Evolutionary conservation across 2,888 invertebrate species (phyloP).

Genomic region (Ochropacha duplaris): DNA sequence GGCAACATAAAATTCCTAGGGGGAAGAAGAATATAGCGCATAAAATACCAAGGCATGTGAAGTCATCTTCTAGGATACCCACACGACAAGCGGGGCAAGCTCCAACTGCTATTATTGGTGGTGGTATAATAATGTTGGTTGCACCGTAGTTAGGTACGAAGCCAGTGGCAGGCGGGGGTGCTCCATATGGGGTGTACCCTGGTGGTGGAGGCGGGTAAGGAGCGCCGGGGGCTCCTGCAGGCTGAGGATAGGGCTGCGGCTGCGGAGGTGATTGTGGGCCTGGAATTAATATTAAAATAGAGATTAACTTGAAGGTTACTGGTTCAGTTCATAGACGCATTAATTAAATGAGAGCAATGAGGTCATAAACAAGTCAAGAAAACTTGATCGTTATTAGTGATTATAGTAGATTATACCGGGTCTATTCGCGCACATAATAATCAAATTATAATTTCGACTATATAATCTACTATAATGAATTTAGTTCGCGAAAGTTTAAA

Average conservation of each 20-base stretch:
- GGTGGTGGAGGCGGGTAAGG: constrained; percentile 79
- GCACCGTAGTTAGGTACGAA: constrained; percentile 85
- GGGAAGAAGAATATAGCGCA: constrained; percentile 95
- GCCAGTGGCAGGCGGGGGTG: constrained; percentile 61
- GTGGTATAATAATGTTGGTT: constrained; percentile 85
- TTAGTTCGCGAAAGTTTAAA: too few species aligned
- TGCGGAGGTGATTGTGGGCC: constrained; percentile 33
- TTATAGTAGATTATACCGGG: too few species aligned
- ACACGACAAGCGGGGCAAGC: constrained; percentile 95
- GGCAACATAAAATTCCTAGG: constrained; percentile 92
- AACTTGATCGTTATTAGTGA: too few species aligned
- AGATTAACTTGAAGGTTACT: too few species aligned
- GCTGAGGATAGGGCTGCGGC: constrained; percentile 32
- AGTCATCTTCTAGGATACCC: constrained; percentile 93
- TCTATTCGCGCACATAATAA: too few species aligned
- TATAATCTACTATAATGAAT: too few species aligned
- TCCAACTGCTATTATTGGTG: constrained; percentile 92
- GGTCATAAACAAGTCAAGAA: too few species aligned
- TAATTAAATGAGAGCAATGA: too few species aligned
- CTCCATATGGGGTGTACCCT: constrained; percentile 79
- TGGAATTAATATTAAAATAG: constrained; percentile 31
- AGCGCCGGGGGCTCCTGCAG: constrained; percentile 35
- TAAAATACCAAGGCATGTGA: constrained; percentile 91
- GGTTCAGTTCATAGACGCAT: too few species aligned
- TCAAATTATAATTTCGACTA: too few species aligned